Conservation (phyloP, 2,888 invertebrate genomes). For the Eupelmus urozonus region DNA sequence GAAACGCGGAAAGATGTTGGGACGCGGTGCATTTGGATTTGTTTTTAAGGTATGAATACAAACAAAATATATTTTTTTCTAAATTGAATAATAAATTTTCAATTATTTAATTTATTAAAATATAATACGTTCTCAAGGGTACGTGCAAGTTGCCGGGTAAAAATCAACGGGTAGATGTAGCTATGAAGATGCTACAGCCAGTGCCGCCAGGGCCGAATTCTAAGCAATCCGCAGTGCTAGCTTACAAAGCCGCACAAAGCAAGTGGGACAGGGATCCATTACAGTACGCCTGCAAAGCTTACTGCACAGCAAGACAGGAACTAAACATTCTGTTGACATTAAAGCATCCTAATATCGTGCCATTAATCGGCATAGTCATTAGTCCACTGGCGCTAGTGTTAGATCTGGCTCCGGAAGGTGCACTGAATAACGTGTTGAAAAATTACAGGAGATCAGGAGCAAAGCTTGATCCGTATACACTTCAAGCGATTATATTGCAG, state of each 20-base stretch:
- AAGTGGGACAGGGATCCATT: slow-evolving; percentile 96
- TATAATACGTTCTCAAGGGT: slow-evolving; percentile 76
- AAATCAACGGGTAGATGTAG: slow-evolving; percentile 84
- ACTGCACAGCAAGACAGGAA: slow-evolving; percentile 97
- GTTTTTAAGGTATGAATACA: slow-evolving; percentile 84
- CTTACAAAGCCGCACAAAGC: slow-evolving; percentile 82
- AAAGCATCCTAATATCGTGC: slow-evolving; percentile 94
- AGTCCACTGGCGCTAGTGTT: slow-evolving; percentile 93
- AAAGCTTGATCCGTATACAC: slow-evolving; percentile 87
- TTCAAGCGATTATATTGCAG: slow-evolving; percentile 92
- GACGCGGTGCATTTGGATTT: slow-evolving; percentile 98
- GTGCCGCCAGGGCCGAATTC: slow-evolving; percentile 90
- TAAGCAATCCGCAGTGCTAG: slow-evolving; percentile 82
- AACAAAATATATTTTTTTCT: not conserved
- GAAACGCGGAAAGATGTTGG: slow-evolving; percentile 86
- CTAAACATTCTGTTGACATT: slow-evolving; percentile 91
- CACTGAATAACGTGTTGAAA: slow-evolving; percentile 90
- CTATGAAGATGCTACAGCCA: slow-evolving; percentile 97
- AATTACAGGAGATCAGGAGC: slow-evolving; percentile 91
- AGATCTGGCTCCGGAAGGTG: slow-evolving; percentile 94
- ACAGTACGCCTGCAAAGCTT: slow-evolving; percentile 96
- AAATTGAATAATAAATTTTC: not conserved
- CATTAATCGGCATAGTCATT: slow-evolving; percentile 92
- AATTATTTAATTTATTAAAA: not conserved
- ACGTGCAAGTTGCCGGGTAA: slow-evolving; percentile 82